These are phyloP conservation scores for Lissocephala sabroskyi DNA, from an alignment of 2,888 invertebrate genomes.

Conservation along the genomic window DNA sequence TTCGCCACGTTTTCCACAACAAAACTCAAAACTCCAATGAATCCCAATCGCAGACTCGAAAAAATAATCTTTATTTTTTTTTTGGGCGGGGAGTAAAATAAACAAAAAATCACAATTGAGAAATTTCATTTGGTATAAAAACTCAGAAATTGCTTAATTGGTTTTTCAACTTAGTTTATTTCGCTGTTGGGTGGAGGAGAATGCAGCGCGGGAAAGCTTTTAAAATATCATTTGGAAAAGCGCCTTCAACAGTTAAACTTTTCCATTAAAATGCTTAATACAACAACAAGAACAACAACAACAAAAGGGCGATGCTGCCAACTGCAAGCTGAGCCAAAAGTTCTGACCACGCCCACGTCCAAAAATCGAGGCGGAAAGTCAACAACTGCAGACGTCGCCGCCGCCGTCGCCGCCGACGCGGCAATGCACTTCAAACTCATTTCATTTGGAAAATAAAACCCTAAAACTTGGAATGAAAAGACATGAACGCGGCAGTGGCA, in stretches of 20 bases:
- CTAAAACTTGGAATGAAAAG: constrained; percentile 43
- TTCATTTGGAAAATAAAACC: constrained; percentile 66
- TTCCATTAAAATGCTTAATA: constrained; percentile 62
- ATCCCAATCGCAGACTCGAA: no score
- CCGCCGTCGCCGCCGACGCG: constrained; percentile 38
- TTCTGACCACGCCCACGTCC: constrained; percentile 50
- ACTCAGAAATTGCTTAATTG: constrained; percentile 47
- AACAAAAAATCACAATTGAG: constrained; percentile 1
- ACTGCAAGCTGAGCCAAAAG: constrained; percentile 26
- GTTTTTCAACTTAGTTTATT: constrained; percentile 23
- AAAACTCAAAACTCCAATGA: no score
- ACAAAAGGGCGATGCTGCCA: not conserved
- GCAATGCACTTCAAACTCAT: constrained; percentile 65
- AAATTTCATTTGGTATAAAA: constrained; percentile 25
- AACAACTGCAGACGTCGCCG: constrained; percentile 34
- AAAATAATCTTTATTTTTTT: no score
- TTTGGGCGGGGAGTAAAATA: no score
- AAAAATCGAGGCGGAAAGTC: constrained; percentile 33
- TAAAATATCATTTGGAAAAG: constrained; percentile 61
- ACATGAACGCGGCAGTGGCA: constrained; percentile 47
- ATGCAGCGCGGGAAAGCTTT: constrained; percentile 43
- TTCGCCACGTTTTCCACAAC: no score
- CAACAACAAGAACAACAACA: constrained; percentile 33
- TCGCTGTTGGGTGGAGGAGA: not conserved
- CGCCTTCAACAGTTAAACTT: constrained; percentile 63